Evolutionary conservation across 2,888 invertebrate species (phyloP).

Genomic region (Metalampra italica): DNA sequence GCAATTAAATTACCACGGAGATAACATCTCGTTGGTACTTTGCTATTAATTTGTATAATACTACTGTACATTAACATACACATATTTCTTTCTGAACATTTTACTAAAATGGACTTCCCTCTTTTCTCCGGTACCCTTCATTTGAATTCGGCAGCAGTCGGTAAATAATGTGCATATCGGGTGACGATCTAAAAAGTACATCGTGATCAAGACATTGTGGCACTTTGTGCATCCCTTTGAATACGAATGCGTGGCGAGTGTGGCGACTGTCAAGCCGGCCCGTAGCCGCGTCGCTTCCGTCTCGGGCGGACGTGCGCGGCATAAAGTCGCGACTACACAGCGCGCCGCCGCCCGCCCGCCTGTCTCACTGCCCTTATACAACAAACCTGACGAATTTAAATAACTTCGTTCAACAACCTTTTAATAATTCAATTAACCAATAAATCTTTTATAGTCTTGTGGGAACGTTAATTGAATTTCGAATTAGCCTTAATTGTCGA

Average conservation of each 20-base stretch:
- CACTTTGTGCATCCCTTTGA: constrained; percentile 53
- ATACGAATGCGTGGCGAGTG: constrained; percentile 56
- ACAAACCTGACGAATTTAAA: constrained; percentile 52
- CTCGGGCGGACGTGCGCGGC: constrained; percentile 58
- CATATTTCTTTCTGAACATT: neutral
- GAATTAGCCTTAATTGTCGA: constrained; percentile 31
- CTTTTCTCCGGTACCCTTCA: no score
- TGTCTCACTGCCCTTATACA: constrained; percentile 55
- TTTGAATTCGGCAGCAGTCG: neutral
- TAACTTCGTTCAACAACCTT: constrained; percentile 21
- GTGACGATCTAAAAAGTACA: constrained; percentile 12
- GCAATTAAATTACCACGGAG: neutral
- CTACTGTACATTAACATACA: neutral
- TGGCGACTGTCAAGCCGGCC: constrained; percentile 48
- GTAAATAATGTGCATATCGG: constrained; percentile 9
- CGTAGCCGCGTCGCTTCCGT: constrained; percentile 49
- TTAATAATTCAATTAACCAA: constrained; percentile 38
- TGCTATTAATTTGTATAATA: no score
- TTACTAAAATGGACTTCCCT: no score
- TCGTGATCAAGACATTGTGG: constrained; percentile 44
- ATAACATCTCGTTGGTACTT: neutral
- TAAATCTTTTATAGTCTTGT: constrained; percentile 56
- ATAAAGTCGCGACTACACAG: constrained; percentile 39
- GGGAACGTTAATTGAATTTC: constrained; percentile 42
- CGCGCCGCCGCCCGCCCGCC: constrained; percentile 50